Evolutionary conservation across 92 coral and sea anemone species (phyloP).

Genomic region (Palythoa grandis): DNA sequence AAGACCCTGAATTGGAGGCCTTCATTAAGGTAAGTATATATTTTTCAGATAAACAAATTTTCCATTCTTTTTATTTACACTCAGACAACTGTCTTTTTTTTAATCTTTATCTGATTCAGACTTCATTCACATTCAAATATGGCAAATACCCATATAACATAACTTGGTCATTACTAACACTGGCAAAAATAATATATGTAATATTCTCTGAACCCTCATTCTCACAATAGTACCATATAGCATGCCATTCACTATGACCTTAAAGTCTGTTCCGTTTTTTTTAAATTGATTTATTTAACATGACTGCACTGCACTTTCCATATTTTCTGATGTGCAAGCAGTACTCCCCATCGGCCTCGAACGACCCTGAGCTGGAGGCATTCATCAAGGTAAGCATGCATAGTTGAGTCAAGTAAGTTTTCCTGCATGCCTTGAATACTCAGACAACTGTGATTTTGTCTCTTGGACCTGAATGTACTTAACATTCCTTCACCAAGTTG

Average conservation of each 20-base stretch:
- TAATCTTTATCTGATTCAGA: background rate
- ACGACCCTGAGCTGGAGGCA: conserved; percentile 2
- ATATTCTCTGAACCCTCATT: background rate
- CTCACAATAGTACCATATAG: background rate
- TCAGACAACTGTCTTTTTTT: background rate
- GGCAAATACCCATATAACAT: no score
- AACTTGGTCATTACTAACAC: no score
- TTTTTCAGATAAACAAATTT: background rate
- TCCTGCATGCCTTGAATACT: background rate
- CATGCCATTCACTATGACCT: background rate
- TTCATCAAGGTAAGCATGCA: background rate
- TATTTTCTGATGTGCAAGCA: conserved; percentile 1
- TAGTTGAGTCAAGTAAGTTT: background rate
- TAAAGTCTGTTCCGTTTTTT: background rate
- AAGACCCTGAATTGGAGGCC: conserved; percentile 84
- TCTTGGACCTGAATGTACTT: background rate
- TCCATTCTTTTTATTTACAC: background rate
- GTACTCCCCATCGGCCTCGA: background rate
- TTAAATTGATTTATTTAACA: background rate
- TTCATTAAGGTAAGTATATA: conserved; percentile 53
- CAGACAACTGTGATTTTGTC: background rate
- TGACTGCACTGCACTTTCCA: conserved; percentile 8
- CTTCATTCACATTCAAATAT: no score
- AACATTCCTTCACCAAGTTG: background rate
- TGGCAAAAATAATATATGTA: background rate